Percentiles rank a stretch among this genome's conserved stretches.
These are phyloP conservation scores for Microctenopoma lineatum DNA, from an alignment of 2,797 vertebrate species.

Conservation along the genomic window DNA sequence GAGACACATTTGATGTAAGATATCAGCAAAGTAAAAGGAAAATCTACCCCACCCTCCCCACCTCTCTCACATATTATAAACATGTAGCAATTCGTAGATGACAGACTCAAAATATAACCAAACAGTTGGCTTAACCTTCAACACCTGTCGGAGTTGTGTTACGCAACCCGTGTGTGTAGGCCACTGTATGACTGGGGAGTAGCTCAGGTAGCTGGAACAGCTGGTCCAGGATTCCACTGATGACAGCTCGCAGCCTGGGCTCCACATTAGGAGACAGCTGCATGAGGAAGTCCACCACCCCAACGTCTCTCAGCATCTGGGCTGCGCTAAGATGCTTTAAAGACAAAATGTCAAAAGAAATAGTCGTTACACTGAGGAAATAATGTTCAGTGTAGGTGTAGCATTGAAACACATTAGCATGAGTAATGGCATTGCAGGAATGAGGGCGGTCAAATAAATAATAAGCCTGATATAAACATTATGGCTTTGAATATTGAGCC, in stretches of 20 bases:
- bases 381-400: neutral
- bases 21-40: neutral
- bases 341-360: constrained; percentile 39
- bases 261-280: constrained; percentile 90
- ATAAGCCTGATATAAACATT: neutral
- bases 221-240: constrained; percentile 92
- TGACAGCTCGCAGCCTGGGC: constrained; percentile 86
- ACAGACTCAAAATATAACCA: constrained; percentile 46
- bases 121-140: constrained; percentile 49
- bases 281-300: constrained; percentile 94
- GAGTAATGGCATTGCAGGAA: neutral
- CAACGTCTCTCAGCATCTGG: constrained; percentile 90
- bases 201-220: constrained; percentile 90
- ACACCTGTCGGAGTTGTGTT: constrained; percentile 82
- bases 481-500: neutral
- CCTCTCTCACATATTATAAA: constrained; percentile 8
- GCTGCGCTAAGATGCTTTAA: constrained; percentile 89
- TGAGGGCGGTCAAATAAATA: no score
- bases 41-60: neutral
- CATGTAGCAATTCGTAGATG: constrained; percentile 9
- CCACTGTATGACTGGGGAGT: constrained; percentile 68
- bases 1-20: neutral
- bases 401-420: neutral
- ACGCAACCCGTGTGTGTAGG: constrained; percentile 67
- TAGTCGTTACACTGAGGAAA: constrained; percentile 15